Percentiles rank a stretch among this genome's conserved stretches.
These are phyloP conservation scores for Drosophila atroscutellata DNA, from an alignment of 2,888 invertebrate genomes.

Conservation along the genomic window DNA sequence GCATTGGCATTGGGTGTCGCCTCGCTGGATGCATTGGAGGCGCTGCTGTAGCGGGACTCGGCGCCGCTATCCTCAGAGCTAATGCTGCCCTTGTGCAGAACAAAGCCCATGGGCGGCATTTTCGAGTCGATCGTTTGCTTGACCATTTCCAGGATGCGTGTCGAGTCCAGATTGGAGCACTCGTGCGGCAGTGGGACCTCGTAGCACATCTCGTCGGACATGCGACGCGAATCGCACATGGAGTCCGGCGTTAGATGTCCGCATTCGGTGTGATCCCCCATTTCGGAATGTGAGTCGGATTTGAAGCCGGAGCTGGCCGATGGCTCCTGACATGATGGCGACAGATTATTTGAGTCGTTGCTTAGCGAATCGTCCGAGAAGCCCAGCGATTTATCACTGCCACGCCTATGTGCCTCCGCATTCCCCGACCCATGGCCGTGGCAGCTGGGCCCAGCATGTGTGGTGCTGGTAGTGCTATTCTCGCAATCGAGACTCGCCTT, in stretches of 20 bases:
- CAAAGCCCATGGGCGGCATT: constrained; percentile 90
- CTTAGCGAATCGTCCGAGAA: constrained; percentile 91
- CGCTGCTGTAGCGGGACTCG: constrained; percentile 66
- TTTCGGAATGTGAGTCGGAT: constrained; percentile 86
- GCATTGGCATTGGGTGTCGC: constrained; percentile 43
- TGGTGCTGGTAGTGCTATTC: constrained; percentile 27
- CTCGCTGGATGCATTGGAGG: constrained; percentile 66
- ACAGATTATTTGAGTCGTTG: constrained; percentile 87
- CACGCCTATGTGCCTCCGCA: constrained; percentile 86
- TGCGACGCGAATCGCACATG: constrained; percentile 83
- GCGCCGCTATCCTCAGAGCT: constrained; percentile 81
- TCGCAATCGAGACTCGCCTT: constrained; percentile 89
- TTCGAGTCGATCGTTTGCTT: constrained; percentile 91
- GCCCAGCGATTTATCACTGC: constrained; percentile 89
- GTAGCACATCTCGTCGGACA: constrained; percentile 86
- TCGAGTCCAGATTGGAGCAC: constrained; percentile 92
- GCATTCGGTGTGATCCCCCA: constrained; percentile 86
- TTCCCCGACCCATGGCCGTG: constrained; percentile 12
- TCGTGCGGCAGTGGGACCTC: constrained; percentile 92
- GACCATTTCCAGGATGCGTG: constrained; percentile 91
- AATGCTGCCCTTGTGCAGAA: constrained; percentile 85
- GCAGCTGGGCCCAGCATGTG: constrained; percentile 32
- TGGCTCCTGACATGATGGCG: constrained; percentile 87
- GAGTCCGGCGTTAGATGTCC: constrained; percentile 85
- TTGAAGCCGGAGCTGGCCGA: constrained; percentile 88